Evolutionary conservation across 2,888 invertebrate genomes (phyloP), one percentile per base, ranked within the genome.

Genomic region (Lepidochitona cinerea): DNA sequence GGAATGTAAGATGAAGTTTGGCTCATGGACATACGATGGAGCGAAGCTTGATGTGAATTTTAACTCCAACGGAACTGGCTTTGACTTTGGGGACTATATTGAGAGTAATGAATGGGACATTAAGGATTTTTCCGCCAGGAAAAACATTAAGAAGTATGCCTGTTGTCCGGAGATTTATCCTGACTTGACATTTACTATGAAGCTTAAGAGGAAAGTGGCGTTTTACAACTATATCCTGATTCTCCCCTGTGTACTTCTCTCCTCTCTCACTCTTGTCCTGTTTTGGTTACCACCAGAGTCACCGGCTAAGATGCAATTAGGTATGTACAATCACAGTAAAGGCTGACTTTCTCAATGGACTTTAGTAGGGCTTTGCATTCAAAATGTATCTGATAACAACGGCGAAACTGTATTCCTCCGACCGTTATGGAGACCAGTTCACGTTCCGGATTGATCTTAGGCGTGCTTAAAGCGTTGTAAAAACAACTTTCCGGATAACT

Each of bases 211-310:
- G 36, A 80, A 85, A 37, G 85, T 87, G 9, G 85, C 88, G 12
- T 90, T 89, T 79, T 90, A 90, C 83, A 89, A 87, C 70, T 91
- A 91, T 81, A 89, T 90, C 67, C 84, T 91, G 72, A 88, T 91
- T 74, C 82, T 91, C 52, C 91, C 91, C n/a, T 91, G 91, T 81
- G 88, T 91, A 49, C 84, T 91, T 35, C 85, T 91, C 65, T 90
- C 90, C 7, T 86, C 89, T 23, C 84, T 91, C 66, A 91, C 90
- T 2, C 84, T 91, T 69, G 90, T 90, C 4, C 84, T 91, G 35
- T 91, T 90, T 81, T 91, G 91, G 91, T 88, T 91, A 53, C 91
- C 91, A 29, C 91, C 91, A 3, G 91, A 91, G 78, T 89, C 90
- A 29, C 89, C 91, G 9, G 90, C 91, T 9, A 91, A 91, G 81